Percentiles rank a stretch among this genome's conserved stretches.
phyloP scores from a whole-genome alignment of 2,113 vertebrate genomes.

The Craseonycteris thonglongyai region DNA sequence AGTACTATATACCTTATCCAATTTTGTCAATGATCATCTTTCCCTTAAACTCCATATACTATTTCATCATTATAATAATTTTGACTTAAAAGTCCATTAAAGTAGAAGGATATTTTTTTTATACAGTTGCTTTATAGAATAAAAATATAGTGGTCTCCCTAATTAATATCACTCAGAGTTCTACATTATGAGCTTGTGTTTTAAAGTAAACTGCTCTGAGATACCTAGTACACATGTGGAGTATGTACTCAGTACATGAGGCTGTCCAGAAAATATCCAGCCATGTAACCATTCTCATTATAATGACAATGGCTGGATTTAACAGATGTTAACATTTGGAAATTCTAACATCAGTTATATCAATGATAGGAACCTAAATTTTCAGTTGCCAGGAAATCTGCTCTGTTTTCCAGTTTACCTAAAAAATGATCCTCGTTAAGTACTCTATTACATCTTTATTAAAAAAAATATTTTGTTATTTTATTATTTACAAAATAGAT shows the following conservation, averaged over 20 bases:
- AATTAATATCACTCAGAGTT: background rate
- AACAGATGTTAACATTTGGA: background rate
- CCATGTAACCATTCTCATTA: too few species aligned
- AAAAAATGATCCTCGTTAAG: background rate
- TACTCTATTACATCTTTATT: background rate
- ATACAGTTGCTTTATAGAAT: background rate
- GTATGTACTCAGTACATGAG: background rate
- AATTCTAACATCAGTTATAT: background rate
- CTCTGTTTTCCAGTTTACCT: background rate
- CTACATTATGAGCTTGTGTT: background rate
- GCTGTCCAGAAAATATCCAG: too few species aligned
- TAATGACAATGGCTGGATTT: too few species aligned
- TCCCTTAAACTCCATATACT: background rate
- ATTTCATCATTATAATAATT: background rate
- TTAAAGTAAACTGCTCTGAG: background rate
- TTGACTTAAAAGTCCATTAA: background rate
- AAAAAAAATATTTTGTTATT: background rate
- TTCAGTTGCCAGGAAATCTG: background rate
- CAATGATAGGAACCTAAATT: background rate
- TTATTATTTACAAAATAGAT: background rate
- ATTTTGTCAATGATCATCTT: too few species aligned
- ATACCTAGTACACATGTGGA: background rate
- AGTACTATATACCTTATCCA: rapidly evolving
- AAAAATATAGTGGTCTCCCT: background rate
- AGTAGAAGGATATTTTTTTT: background rate